phyloP scores from a whole-genome alignment of 1,140 invertebrate genomes.

The Diabrotica virgifera region DNA sequence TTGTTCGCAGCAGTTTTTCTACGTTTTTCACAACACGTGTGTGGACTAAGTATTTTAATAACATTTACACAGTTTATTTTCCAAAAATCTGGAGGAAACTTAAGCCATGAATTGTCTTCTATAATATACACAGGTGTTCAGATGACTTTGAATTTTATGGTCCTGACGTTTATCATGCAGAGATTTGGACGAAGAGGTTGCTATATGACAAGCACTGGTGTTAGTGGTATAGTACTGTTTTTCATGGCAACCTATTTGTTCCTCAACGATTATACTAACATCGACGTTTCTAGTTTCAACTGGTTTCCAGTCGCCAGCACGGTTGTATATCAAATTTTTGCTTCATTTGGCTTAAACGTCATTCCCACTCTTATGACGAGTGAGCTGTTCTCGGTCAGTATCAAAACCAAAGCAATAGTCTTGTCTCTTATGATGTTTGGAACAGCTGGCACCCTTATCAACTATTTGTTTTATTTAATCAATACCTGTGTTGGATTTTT shows the following conservation, averaged over 20 bases:
- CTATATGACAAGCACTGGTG: conserved; percentile 26
- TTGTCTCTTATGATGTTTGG: conserved; percentile 31
- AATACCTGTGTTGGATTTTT: conserved; percentile 59
- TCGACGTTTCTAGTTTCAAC: conserved; percentile 36
- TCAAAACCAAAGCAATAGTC: conserved; percentile 30
- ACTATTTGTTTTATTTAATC: conserved; percentile 45
- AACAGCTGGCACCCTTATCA: conserved; percentile 41
- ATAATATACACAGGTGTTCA: not conserved
- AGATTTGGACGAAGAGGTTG: conserved; percentile 19
- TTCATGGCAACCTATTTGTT: conserved; percentile 52
- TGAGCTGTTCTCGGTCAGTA: conserved; percentile 40
- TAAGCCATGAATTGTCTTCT: not conserved
- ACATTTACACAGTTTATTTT: conserved; percentile 37
- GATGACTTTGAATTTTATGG: not conserved
- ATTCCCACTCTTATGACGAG: conserved; percentile 38
- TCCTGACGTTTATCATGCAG: not conserved
- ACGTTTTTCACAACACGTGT: conserved; percentile 1
- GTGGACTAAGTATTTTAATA: conserved; percentile 14
- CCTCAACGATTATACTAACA: conserved; percentile 23
- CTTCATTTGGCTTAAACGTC: conserved; percentile 35
- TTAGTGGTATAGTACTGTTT: conserved; percentile 28
- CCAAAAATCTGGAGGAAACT: conserved; percentile 24
- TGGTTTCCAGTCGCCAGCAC: conserved; percentile 38
- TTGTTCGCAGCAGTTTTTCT: conserved; percentile 33
- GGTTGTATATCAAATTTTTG: conserved; percentile 33